These are phyloP conservation scores for Catagonus wagneri DNA, from an alignment of 2,113 vertebrate genomes.

Conservation along the genomic window DNA sequence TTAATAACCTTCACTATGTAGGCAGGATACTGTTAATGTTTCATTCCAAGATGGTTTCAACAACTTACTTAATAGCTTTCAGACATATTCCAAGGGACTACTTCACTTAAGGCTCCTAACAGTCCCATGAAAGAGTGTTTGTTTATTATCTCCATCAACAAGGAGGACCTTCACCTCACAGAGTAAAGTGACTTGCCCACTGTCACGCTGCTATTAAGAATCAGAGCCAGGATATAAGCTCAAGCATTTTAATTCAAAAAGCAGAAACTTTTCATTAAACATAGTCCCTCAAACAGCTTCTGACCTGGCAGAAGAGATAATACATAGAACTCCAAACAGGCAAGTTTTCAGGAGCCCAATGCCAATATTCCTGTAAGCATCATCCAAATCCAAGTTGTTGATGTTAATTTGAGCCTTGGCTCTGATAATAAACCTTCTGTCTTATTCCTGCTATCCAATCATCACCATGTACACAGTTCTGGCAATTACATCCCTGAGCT, in stretches of 20 bases:
- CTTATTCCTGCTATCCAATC: not conserved
- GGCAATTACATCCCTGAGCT: not conserved
- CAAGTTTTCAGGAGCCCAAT: not conserved
- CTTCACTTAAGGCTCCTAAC: not conserved
- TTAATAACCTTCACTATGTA: not conserved
- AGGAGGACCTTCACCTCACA: not conserved
- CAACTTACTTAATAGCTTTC: not conserved
- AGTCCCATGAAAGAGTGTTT: not conserved
- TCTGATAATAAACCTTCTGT: not conserved
- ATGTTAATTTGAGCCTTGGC: not conserved
- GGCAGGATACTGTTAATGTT: not conserved
- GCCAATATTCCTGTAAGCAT: not conserved
- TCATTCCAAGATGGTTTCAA: not conserved
- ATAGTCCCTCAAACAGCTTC: not conserved
- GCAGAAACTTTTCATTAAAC: not conserved
- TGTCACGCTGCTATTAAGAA: not conserved
- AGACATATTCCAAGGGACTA: not conserved
- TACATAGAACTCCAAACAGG: not conserved
- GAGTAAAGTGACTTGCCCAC: not conserved
- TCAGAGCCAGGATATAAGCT: not conserved
- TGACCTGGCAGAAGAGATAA: not conserved
- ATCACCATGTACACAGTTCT: not conserved
- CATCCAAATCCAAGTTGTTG: not conserved
- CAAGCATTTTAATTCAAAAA: conserved; percentile 17
- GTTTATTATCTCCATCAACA: not conserved